A percentile compares a stretch with the other conserved stretches of the same genome.
phyloP scores from a whole-genome alignment of 2,797 vertebrate species.

The Pseudomugil tenellus region DNA sequence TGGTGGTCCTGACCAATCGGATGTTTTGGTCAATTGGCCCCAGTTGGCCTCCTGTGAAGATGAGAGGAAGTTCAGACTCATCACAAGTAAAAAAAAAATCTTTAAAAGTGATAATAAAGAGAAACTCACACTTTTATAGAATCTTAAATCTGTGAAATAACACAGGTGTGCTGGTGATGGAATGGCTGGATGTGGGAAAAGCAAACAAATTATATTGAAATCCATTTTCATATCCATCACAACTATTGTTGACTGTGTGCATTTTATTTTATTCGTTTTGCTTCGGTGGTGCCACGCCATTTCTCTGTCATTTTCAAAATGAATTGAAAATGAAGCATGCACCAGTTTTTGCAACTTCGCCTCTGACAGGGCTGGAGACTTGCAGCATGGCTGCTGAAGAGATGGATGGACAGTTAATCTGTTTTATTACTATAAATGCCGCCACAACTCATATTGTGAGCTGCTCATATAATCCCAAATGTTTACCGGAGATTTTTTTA shows the following conservation, averaged over 20 bases:
- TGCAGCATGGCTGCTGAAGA: constrained; percentile 2
- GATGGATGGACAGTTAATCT: constrained; percentile 15
- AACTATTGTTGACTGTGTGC: neutral
- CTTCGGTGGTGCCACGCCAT: constrained; percentile 2
- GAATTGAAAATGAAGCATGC: constrained; percentile 6
- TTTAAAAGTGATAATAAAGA: constrained; percentile 22
- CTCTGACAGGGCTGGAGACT: constrained; percentile 17
- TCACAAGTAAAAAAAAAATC: constrained; percentile 14
- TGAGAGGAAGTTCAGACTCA: constrained; percentile 24
- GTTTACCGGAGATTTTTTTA: constrained; percentile 6
- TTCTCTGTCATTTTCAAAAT: constrained; percentile 23
- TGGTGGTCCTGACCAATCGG: constrained; percentile 73
- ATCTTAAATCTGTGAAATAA: neutral
- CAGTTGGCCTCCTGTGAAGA: constrained; percentile 41
- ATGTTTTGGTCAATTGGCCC: constrained; percentile 70
- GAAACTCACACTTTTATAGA: neutral
- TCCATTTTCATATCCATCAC: neutral
- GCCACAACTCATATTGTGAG: constrained; percentile 3
- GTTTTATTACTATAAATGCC: constrained; percentile 17
- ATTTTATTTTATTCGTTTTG: constrained; percentile 17
- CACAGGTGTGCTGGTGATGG: constrained; percentile 2
- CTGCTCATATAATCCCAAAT: constrained; percentile 5
- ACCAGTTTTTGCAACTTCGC: constrained; percentile 8
- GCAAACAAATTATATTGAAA: neutral
- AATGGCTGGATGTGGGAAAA: neutral